Percentiles rank a stretch among this genome's conserved stretches.
Evolutionary conservation across 2,888 invertebrate genomes (phyloP).

Genomic region (Proisotoma minuta): DNA sequence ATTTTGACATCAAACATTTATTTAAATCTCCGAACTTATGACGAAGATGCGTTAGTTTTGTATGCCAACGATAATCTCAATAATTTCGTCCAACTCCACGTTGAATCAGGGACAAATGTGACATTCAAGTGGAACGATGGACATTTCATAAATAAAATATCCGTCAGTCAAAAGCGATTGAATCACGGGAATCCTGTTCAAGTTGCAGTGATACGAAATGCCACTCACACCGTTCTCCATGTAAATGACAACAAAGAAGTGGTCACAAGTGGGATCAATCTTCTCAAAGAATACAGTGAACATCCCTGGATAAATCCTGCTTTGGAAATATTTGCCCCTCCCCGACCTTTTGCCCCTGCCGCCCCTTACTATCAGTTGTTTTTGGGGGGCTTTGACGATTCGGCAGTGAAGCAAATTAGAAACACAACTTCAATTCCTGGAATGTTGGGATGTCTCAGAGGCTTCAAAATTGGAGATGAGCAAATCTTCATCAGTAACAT

Average conservation of each 20-base stretch:
- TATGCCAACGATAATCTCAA: constrained; percentile 90
- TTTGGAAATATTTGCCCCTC: constrained; percentile 77
- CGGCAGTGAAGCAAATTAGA: constrained; percentile 62
- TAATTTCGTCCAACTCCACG: constrained; percentile 85
- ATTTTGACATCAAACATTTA: constrained; percentile 75
- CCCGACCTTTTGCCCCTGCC: constrained; percentile 81
- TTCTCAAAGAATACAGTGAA: constrained; percentile 67
- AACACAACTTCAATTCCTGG: constrained; percentile 58
- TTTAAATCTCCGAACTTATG: constrained; percentile 85
- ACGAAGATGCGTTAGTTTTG: constrained; percentile 71
- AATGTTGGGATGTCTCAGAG: constrained; percentile 54
- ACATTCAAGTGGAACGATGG: constrained; percentile 75
- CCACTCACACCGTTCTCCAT: constrained; percentile 69
- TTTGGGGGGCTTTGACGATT: constrained; percentile 76
- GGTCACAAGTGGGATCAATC: background rate
- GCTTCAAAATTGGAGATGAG: constrained; percentile 75
- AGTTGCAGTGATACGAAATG: constrained; percentile 73
- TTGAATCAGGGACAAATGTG: constrained; percentile 71
- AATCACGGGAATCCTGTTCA: constrained; percentile 80
- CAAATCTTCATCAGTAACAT: constrained; percentile 55
- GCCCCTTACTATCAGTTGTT: constrained; percentile 81
- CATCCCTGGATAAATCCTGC: constrained; percentile 82
- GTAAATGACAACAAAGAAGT: constrained; percentile 63
- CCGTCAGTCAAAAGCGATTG: constrained; percentile 54
- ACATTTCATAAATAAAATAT: constrained; percentile 40